Percentiles rank a stretch among this genome's conserved stretches.
Evolutionary conservation across 2,113 vertebrate genomes (phyloP).

Genomic region (Fregata magnificens): DNA sequence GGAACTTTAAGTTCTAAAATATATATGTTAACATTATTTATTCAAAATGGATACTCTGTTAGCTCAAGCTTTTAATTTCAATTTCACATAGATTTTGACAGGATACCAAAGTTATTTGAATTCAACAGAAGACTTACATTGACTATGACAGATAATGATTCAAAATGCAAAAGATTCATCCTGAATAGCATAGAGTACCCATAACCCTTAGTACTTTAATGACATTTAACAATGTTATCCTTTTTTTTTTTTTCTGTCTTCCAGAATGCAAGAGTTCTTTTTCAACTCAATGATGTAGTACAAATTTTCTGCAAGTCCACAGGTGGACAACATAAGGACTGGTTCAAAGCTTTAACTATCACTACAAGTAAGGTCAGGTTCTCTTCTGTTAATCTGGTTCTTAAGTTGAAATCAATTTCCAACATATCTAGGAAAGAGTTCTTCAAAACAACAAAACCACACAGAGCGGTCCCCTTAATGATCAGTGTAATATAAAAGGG

Average conservation of each 20-base stretch:
- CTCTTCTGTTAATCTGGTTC: neutral
- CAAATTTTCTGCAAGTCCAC: neutral
- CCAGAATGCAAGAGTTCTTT: neutral
- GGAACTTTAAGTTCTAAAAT: neutral
- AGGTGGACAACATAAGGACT: neutral
- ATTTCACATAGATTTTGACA: neutral
- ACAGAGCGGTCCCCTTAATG: neutral
- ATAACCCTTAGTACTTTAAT: neutral
- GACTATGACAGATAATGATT: neutral
- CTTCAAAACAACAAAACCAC: neutral
- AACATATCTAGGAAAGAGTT: neutral
- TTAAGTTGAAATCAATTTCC: neutral
- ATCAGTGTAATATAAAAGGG: neutral
- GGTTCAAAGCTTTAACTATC: neutral
- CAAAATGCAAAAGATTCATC: neutral
- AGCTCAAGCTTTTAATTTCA: neutral
- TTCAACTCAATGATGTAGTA: neutral
- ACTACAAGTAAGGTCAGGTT: neutral
- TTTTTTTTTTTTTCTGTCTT: neutral
- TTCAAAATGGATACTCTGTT: neutral
- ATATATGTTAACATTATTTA: neutral
- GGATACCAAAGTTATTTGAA: neutral
- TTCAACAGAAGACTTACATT: neutral
- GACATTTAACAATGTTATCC: neutral
- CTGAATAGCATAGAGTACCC: neutral